phyloP scores from a whole-genome alignment of 2,797 vertebrate species.

The Falco naumanni region DNA sequence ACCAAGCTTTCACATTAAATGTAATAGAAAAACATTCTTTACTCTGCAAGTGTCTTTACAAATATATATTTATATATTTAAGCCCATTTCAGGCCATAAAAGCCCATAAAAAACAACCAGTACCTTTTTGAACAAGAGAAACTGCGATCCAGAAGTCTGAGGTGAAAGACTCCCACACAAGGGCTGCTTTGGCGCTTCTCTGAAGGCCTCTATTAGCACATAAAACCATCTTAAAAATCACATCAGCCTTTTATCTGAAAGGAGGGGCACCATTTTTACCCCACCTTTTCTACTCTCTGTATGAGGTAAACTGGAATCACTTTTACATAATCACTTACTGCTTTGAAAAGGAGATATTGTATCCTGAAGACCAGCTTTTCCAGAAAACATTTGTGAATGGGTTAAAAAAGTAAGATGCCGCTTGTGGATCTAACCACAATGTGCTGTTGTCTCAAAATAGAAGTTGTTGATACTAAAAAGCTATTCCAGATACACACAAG shows the following conservation, averaged over 20 bases:
- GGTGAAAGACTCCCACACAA: constrained; percentile 51
- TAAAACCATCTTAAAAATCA: constrained; percentile 20
- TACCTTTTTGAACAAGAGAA: constrained; percentile 70
- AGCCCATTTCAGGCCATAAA: constrained; percentile 71
- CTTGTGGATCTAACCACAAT: constrained; percentile 55
- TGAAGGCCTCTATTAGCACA: constrained; percentile 69
- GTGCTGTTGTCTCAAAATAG: constrained; percentile 71
- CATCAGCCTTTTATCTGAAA: constrained; percentile 26
- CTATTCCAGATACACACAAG: constrained; percentile 76
- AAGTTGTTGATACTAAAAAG: constrained; percentile 75
- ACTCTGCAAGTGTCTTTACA: constrained; percentile 79
- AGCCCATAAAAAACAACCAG: constrained; percentile 68
- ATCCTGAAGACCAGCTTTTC: constrained; percentile 68
- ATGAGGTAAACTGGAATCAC: constrained; percentile 67
- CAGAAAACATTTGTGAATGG: constrained; percentile 42
- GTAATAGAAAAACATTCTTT: constrained; percentile 77
- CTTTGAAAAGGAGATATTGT: constrained; percentile 58
- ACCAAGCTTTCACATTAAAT: constrained; percentile 59
- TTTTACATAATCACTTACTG: constrained; percentile 45
- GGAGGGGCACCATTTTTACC: neutral
- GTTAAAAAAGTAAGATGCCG: constrained; percentile 45
- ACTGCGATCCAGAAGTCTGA: constrained; percentile 43
- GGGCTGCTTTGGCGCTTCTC: constrained; percentile 59
- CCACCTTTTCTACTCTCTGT: constrained; percentile 25
- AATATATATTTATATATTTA: constrained; percentile 79